A percentile compares a stretch with the other conserved stretches of the same genome.
These are phyloP conservation scores for Nematopogon swammerdamellus DNA, from an alignment of 2,888 invertebrate species.

Conservation along the genomic window DNA sequence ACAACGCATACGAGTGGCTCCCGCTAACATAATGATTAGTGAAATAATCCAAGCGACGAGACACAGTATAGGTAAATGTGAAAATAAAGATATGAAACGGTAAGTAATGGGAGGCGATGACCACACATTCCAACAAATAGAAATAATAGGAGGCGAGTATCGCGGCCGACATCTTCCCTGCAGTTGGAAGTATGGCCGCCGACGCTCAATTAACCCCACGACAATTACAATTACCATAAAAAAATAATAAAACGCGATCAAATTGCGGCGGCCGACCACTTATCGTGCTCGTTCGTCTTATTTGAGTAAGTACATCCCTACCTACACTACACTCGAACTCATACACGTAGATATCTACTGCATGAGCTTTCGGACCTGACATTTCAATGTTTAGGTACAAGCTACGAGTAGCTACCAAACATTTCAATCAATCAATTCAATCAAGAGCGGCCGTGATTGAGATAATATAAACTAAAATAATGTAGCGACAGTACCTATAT, in stretches of 20 bases:
- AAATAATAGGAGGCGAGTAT: slow-evolving; percentile 33
- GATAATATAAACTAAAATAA: no score
- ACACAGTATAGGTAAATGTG: background rate
- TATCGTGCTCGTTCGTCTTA: background rate
- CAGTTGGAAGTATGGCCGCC: slow-evolving; percentile 35
- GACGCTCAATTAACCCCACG: slow-evolving; percentile 36
- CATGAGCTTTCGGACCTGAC: no score
- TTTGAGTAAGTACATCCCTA: background rate
- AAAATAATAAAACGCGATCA: slow-evolving; percentile 40
- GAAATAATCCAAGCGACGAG: no score
- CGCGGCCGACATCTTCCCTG: slow-evolving; percentile 25
- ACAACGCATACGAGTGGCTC: no score
- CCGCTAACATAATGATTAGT: no score
- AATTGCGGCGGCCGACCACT: slow-evolving; percentile 23
- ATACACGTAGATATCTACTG: no score
- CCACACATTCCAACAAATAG: slow-evolving; percentile 25
- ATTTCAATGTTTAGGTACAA: no score
- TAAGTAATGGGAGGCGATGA: background rate
- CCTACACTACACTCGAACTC: no score
- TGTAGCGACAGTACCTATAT: no score
- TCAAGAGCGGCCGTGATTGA: no score
- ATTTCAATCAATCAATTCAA: no score
- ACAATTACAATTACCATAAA: slow-evolving; percentile 47
- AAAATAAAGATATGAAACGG: background rate
- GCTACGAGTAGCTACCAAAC: no score